Base-by-base conservation (phyloP, 2,797 vertebrate genomes). In the Platalea minor region DNA sequence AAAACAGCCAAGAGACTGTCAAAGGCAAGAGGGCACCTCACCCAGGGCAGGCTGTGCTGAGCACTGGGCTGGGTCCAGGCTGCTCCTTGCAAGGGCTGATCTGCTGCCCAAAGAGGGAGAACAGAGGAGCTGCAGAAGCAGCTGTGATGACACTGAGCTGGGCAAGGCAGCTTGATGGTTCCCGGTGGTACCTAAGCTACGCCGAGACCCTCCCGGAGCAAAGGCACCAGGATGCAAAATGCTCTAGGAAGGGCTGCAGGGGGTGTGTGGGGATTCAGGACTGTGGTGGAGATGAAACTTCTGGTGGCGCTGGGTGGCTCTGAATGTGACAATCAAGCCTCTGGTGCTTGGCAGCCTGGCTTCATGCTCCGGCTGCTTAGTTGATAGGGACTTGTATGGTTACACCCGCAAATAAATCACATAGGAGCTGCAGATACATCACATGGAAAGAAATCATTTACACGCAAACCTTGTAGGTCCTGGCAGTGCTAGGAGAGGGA, bases 321-420 rank as follows among this genome's bases (percentile, higher is more conserved):
- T 69, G 57, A 21, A 43, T 5, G 41, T 31, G 70, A 63, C 37
- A 43, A 15, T 39, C 11, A 53, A 63, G 26, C 13, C 57, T 28
- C 53, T 8, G 20, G 37, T 64, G 51, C 14, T 59, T 46, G 29
- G 35, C 41, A 60, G 33, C 29, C 51, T 31, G 48, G 57, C 35
- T 45, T 65, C 4, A 1, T 35, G 53, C 33, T 72, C 31, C 0
- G 3, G 28, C 41, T 53, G 45, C 65, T 63, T 29, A 37, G 43
- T 5, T n/a, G 43, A 8, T 4, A 31, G 50, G 6, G 35, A 10
- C 31, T 35, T 37, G 29, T 17, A 23, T 35, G 56, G 46, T 51
- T 81, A 21, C 33, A 56, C 13, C 7, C 60, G 11, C 0, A 0
- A 4, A 13, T n/a, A 43, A 60, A 15, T 53, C 3, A 3, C n/a